Percentiles rank a stretch among this genome's conserved stretches.
Evolutionary conservation across 2,113 vertebrate species (phyloP).

Genomic region (Nannobrachium achirus): DNA sequence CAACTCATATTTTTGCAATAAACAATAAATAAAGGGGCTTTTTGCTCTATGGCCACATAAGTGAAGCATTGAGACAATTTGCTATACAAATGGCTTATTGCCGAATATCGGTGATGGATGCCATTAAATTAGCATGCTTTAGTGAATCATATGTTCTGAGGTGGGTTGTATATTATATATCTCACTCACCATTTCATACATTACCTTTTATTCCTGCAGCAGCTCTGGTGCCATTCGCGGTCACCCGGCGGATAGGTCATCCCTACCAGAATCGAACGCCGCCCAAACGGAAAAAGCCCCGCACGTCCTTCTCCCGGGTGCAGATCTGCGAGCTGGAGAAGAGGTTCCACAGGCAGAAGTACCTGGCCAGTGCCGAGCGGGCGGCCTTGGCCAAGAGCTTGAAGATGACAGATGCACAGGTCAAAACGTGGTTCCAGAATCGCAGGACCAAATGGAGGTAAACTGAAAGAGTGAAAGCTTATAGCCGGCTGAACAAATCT

Average conservation of each 20-base stretch:
- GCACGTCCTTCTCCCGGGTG: conserved; percentile 95
- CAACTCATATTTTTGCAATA: not conserved
- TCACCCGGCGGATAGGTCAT: conserved; percentile 97
- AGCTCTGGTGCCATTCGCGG: conserved; percentile 94
- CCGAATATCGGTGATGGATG: conserved; percentile 36
- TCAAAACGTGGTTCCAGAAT: conserved; percentile 87
- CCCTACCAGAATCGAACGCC: conserved; percentile 88
- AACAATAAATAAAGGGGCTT: not conserved
- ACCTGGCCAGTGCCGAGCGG: conserved; percentile 94
- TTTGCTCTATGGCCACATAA: not conserved
- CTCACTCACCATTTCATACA: conserved; percentile 44
- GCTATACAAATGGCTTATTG: conserved; percentile 25
- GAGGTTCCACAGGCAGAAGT: conserved; percentile 97
- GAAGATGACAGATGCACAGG: conserved; percentile 98
- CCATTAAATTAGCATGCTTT: conserved; percentile 31
- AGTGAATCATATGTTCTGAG: conserved; percentile 33
- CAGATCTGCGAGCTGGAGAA: conserved; percentile 99
- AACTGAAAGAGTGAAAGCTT: conserved; percentile 11
- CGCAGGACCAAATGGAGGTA: conserved; percentile 90
- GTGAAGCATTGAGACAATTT: not conserved
- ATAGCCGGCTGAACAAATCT: not conserved
- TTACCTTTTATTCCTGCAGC: conserved; percentile 78
- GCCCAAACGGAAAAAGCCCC: conserved; percentile 97
- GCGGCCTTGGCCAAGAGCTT: conserved; percentile 93
- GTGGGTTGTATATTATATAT: too few relatives aligned